A percentile compares a stretch with the other conserved stretches of the same genome.
Conservation (phyloP, 2,797 vertebrate species). For the Paguma larvata region DNA sequence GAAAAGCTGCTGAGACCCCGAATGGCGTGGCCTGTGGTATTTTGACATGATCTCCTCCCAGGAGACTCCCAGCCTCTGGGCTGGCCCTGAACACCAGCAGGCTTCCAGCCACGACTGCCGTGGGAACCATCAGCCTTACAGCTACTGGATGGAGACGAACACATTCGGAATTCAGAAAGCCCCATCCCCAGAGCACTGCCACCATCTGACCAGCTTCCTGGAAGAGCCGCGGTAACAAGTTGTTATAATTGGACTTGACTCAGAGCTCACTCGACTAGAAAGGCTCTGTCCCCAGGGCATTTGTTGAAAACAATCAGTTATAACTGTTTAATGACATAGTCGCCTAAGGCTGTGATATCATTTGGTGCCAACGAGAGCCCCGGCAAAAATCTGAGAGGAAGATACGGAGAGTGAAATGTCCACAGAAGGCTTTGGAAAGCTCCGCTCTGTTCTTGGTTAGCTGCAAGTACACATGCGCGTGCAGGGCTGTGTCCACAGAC, state of each 20-base stretch:
- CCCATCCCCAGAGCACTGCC: no score
- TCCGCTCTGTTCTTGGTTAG: neutral
- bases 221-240: neutral
- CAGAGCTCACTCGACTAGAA: neutral
- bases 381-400: neutral
- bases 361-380: neutral
- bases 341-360: neutral
- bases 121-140: neutral
- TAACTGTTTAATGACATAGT: neutral
- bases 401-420: neutral
- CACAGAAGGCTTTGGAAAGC: neutral
- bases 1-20: neutral
- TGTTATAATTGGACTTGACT: neutral
- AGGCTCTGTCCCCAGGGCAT: neutral
- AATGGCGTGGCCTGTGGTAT: no score
- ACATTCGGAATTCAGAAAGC: neutral
- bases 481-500: no score
- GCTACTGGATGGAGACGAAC: no score
- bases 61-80: neutral
- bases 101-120: neutral
- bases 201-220: no score
- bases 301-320: neutral
- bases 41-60: accelerated
- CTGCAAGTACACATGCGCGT: neutral
- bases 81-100: neutral